Base-by-base conservation (phyloP, 2,113 vertebrate genomes). In the Fulmarus glacialis region DNA sequence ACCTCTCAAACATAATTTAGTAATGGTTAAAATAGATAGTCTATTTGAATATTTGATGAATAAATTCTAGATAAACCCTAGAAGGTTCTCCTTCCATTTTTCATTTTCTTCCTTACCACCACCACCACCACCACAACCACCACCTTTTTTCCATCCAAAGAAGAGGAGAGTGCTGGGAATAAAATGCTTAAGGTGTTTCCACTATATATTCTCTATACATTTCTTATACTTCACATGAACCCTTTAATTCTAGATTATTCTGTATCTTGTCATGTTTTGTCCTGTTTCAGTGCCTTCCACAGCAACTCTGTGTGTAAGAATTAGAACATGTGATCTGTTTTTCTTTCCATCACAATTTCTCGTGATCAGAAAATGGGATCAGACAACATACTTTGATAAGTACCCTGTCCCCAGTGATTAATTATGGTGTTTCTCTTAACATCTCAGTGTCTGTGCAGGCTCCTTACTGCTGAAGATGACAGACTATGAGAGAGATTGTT, bases 361-460 rank as follows among this genome's bases (percentile, higher is more conserved):
- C 52, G 34, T 93, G 42, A 87, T 71, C 42, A 82, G 59, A 92
- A 95, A 96, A 90, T 77, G 62, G 38, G 62, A 93, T 67, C 85
- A 89, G 67, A 71, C 59, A 88, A 70, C 6, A 47, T 58, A 77
- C 95, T 95, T 66, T 4, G 38, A 86, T 83, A 53, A 89, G 23
- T 70, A 67, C 26, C 40, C 34, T 70, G 20, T 12, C 72, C 4
- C 43, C 34, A 27, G 47, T 83, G 82, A 89, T 83, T 71, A 79
- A 59, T 66, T 83, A 56, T 7, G 19, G 20, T 63, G 26, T 78
- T 95, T 84, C 80, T 85, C 36, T 62, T 70, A 67, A 50, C 47
- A 74, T 58, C 53, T 66, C 32, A 24, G 12, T 56, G 78, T 18
- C 78, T 87, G 52, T 63, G 66, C 52, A 85, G 53, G 48, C 16